Base-by-base conservation (phyloP, 1,140 invertebrate genomes). In the Drosophila setifemur region DNA sequence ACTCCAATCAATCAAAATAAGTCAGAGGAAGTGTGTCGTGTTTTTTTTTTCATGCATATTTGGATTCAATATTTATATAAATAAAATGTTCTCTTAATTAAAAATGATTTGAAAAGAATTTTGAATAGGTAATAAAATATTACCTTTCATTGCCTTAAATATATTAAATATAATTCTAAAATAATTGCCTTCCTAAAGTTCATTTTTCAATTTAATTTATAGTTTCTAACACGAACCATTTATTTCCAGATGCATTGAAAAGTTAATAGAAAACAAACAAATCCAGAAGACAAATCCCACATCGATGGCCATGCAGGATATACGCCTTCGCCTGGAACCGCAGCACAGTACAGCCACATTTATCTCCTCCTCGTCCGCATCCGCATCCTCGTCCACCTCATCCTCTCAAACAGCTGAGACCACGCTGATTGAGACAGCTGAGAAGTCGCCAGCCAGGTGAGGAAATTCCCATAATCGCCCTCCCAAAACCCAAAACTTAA, bases 261-360 rank as follows among this genome's bases (percentile, higher is more conserved):
- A 39, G 11, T 4, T 2, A 9, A 23, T 31, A 16, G 4, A 2
- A 16, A 2, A 7, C 5, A 8, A 23, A n/a, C n/a, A n/a, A n/a
- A n/a, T n/a, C n/a, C n/a, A n/a, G n/a, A n/a, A n/a, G 9, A n/a
- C 9, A 11, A 31, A 1, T 16, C 4, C 33, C 35, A 19, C 9
- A 52, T 37, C 43, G 16, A 75, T 72, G 79, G 73, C 73, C 73
- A 87, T 87, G 83, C 83, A 87, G 83, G 83, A 87, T 77, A 87
- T 87, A 75, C 78, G 83, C 53, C 61, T 87, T 64, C 77, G 85
- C 44, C 69, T 87, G 43, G 82, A 87, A 64, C 82, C 85, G 73
- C 82, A 82, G 54, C 81, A 73, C 53, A 87, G 47, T 53, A 86
- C 74, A 66, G 79, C 63, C 55, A 85, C 66, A 35, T 86, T 75